Percentiles rank a stretch among this genome's conserved stretches.
phyloP scores from a whole-genome alignment of 2,113 vertebrate species.

The Upupa epops region DNA sequence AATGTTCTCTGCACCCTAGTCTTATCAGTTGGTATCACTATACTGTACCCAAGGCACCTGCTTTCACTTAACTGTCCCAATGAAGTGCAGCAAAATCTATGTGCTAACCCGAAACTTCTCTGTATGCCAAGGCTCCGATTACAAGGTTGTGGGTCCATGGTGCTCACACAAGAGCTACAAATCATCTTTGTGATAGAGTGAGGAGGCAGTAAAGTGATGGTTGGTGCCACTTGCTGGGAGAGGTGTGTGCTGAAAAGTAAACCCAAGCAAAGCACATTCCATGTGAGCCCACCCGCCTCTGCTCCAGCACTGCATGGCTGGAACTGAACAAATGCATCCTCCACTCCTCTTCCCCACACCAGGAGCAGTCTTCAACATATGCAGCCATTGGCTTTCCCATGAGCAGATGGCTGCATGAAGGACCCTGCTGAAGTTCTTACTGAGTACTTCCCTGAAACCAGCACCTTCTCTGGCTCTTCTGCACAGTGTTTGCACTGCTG shows the following conservation, averaged over 20 bases:
- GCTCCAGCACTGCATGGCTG: rapidly evolving
- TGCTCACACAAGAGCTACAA: neutral
- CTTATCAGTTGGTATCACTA: neutral
- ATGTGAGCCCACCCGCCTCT: neutral
- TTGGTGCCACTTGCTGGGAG: neutral
- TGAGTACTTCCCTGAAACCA: neutral
- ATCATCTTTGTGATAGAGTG: neutral
- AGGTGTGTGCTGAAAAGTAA: neutral
- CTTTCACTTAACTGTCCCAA: neutral
- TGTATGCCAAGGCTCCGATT: neutral
- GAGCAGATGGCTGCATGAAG: neutral
- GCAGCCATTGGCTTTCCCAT: neutral
- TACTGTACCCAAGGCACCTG: neutral
- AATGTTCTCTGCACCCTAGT: neutral
- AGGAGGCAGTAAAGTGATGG: neutral
- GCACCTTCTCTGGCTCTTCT: neutral
- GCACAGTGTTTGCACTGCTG: rapidly evolving
- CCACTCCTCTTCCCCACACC: rapidly evolving
- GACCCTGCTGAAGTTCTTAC: neutral
- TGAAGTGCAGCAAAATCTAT: neutral
- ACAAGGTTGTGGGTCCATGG: neutral
- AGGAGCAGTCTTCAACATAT: rapidly evolving
- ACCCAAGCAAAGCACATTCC: neutral
- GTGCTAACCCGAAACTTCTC: neutral
- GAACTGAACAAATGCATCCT: rapidly evolving